Percentiles rank a stretch among this genome's conserved stretches.
phyloP scores from a whole-genome alignment of 2,113 vertebrate genomes.

The Podilymbus podiceps region DNA sequence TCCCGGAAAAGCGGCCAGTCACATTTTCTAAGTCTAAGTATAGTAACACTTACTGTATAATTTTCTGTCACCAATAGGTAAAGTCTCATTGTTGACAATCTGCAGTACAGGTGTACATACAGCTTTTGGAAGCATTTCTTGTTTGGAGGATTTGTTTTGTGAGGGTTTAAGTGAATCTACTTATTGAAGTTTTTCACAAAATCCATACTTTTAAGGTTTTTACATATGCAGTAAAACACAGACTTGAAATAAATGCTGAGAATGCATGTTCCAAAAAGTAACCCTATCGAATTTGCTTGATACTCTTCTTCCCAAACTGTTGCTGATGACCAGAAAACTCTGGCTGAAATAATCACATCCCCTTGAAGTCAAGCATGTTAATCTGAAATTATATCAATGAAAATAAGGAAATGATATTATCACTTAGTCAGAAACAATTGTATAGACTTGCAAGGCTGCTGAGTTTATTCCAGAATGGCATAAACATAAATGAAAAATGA shows the following conservation, averaged over 20 bases:
- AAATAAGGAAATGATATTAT: background rate
- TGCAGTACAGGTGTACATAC: background rate
- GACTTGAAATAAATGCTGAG: background rate
- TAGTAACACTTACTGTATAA: background rate
- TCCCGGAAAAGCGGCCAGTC: background rate
- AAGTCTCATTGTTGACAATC: background rate
- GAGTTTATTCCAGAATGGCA: constrained; percentile 23
- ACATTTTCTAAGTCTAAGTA: background rate
- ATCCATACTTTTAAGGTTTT: background rate
- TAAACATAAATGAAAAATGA: constrained; percentile 29
- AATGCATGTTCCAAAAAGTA: background rate
- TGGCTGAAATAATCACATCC: background rate
- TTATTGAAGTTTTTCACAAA: background rate
- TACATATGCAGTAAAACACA: background rate
- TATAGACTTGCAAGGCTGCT: background rate
- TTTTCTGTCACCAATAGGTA: background rate
- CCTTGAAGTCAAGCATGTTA: background rate
- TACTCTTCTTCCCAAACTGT: background rate
- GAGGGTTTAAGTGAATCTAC: background rate
- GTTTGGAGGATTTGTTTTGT: background rate
- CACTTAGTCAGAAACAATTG: background rate
- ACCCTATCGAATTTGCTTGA: background rate
- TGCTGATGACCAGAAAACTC: background rate
- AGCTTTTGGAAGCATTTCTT: background rate
- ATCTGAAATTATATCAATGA: constrained; percentile 3